Percentiles rank a stretch among this genome's conserved stretches.
These are phyloP conservation scores for Drosophila algonquin DNA, from an alignment of 2,888 invertebrate genomes.

Conservation along the genomic window DNA sequence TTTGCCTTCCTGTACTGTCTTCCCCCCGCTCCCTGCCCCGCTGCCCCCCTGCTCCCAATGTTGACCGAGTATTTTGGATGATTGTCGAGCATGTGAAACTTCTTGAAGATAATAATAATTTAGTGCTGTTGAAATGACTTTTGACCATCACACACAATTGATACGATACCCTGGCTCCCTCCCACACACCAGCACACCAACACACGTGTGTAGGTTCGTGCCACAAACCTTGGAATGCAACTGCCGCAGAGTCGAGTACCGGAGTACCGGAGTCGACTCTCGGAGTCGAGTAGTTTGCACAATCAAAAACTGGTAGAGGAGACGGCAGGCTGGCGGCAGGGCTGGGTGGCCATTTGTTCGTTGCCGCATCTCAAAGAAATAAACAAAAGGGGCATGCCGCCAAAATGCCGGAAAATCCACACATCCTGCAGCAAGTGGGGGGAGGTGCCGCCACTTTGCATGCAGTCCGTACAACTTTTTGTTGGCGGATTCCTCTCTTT, in stretches of 20 bases:
- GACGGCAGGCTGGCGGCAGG: neutral
- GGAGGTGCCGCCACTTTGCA: constrained; percentile 68
- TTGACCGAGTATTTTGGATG: constrained; percentile 59
- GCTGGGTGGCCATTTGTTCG: constrained; percentile 43
- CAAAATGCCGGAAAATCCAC: constrained; percentile 78
- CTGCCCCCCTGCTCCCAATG: neutral
- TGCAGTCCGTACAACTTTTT: constrained; percentile 65
- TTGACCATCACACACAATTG: constrained; percentile 84
- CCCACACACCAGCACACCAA: constrained; percentile 15
- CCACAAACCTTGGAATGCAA: constrained; percentile 60
- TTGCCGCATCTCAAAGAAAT: constrained; percentile 73
- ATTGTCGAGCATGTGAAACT: constrained; percentile 82
- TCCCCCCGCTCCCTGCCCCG: neutral
- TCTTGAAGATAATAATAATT: constrained; percentile 85
- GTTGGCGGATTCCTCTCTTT: constrained; percentile 25
- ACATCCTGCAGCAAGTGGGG: constrained; percentile 61
- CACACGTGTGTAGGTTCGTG: neutral
- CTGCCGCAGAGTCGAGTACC: constrained; percentile 53
- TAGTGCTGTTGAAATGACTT: constrained; percentile 85
- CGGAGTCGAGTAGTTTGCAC: constrained; percentile 43
- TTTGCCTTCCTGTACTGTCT: constrained; percentile 28
- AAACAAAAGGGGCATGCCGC: constrained; percentile 67
- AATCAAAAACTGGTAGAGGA: constrained; percentile 41
- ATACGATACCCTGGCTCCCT: constrained; percentile 64
- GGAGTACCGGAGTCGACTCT: constrained; percentile 17